A percentile compares a stretch with the other conserved stretches of the same genome.
These are phyloP conservation scores for Hedya salicella DNA, from an alignment of 2,888 invertebrate genomes.

Conservation along the genomic window DNA sequence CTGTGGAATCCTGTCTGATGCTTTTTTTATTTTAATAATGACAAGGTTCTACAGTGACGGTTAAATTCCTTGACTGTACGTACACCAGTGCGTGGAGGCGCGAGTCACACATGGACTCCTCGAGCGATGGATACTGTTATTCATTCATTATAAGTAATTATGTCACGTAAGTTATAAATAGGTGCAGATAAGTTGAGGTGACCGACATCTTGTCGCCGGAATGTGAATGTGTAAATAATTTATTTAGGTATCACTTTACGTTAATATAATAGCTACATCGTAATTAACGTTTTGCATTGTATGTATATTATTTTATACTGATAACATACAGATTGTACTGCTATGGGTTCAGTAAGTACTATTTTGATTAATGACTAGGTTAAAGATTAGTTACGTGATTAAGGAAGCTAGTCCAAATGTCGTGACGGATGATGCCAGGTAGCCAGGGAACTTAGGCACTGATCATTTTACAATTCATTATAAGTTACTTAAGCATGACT, in stretches of 20 bases:
- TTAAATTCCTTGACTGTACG: slow-evolving; percentile 18
- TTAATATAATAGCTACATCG: slow-evolving; percentile 50
- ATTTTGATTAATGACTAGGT: slow-evolving; percentile 82
- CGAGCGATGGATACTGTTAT: slow-evolving; percentile 38
- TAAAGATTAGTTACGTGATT: slow-evolving; percentile 75
- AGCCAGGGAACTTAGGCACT: slow-evolving; percentile 59
- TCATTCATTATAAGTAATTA: slow-evolving; percentile 40
- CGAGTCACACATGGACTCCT: slow-evolving; percentile 25
- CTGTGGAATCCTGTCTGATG: slow-evolving; percentile 6
- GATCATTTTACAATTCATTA: slow-evolving; percentile 42
- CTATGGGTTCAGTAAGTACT: slow-evolving; percentile 70
- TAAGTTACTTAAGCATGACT: slow-evolving; percentile 40
- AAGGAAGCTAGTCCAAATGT: slow-evolving; percentile 84
- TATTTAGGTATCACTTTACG: slow-evolving; percentile 47
- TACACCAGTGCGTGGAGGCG: slow-evolving; percentile 19
- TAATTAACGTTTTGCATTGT: slow-evolving; percentile 62
- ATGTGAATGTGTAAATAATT: slow-evolving; percentile 64
- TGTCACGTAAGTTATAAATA: slow-evolving; percentile 41
- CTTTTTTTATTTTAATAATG: background rate
- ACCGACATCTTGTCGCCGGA: slow-evolving; percentile 35
- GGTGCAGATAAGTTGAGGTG: slow-evolving; percentile 42
- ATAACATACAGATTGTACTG: slow-evolving; percentile 61
- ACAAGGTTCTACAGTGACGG: slow-evolving; percentile 3
- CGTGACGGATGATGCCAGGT: slow-evolving; percentile 82
- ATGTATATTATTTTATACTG: slow-evolving; percentile 65